A percentile compares a stretch with the other conserved stretches of the same genome.
Conservation (phyloP, 2,113 vertebrate genomes). For the Oryzias curvinotus region DNA sequence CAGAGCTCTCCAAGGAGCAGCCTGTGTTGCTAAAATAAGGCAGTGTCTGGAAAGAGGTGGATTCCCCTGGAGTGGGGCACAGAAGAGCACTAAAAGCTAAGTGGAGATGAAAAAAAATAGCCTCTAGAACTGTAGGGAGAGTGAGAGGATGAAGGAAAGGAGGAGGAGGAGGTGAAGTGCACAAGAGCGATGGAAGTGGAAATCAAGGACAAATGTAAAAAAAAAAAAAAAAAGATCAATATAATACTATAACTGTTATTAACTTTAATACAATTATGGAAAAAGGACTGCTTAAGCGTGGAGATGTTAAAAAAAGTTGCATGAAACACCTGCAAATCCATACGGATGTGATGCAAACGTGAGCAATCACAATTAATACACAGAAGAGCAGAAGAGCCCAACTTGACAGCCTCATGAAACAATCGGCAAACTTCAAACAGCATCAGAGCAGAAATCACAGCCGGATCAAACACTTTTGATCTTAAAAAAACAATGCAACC, state of each 20-base stretch:
- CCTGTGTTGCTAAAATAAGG: conserved; percentile 75
- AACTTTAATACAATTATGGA: no score
- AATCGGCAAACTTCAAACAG: background rate
- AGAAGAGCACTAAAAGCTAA: conserved; percentile 78
- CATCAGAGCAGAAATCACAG: background rate
- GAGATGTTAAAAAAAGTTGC: background rate
- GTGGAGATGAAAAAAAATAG: conserved; percentile 64
- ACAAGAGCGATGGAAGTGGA: conserved; percentile 17
- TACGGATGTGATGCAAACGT: background rate
- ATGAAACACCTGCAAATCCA: background rate
- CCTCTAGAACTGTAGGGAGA: conserved; percentile 47
- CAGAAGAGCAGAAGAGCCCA: background rate
- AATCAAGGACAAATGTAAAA: conserved; percentile 1
- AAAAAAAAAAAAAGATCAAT: background rate
- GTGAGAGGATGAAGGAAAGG: conserved; percentile 51
- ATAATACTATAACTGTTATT: background rate
- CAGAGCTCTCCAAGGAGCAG: conserved; percentile 63
- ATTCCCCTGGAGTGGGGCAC: conserved; percentile 69
- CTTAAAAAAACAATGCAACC: background rate
- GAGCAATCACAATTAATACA: background rate
- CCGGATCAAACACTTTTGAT: background rate
- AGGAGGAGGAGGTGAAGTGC: conserved; percentile 38
- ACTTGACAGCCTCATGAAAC: background rate
- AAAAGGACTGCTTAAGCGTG: no score
- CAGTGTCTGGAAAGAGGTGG: conserved; percentile 72